Evolutionary conservation across 1,140 invertebrate genomes (phyloP).

Genomic region (Lepidotrigona ventralis): DNA sequence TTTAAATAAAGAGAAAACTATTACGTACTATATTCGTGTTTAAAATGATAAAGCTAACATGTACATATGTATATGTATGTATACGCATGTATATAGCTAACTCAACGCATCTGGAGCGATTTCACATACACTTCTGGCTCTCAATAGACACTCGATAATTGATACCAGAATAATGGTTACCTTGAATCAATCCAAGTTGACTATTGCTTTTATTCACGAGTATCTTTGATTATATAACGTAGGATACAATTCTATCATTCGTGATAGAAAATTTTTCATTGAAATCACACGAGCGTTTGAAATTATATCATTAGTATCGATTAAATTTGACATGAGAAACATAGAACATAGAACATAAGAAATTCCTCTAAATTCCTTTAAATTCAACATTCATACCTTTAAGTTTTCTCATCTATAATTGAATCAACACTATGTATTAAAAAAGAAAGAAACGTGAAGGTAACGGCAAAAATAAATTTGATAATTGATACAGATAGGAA

Average conservation of each 20-base stretch:
- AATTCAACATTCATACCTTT: background rate
- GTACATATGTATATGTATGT: too few relatives aligned
- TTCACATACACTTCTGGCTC: background rate
- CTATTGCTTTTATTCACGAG: conserved; percentile 37
- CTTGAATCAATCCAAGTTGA: conserved; percentile 17
- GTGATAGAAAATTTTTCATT: background rate
- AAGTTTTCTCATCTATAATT: background rate
- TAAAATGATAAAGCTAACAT: too few relatives aligned
- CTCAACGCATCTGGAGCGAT: background rate
- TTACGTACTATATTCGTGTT: too few relatives aligned
- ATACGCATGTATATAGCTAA: too few relatives aligned
- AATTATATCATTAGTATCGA: too few relatives aligned
- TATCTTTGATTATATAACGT: conserved; percentile 35
- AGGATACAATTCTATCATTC: conserved; percentile 1
- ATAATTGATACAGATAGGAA: background rate
- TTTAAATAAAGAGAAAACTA: too few relatives aligned
- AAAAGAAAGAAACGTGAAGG: background rate
- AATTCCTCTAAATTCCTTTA: background rate
- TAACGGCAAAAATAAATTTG: background rate
- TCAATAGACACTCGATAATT: conserved; percentile 37
- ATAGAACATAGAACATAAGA: background rate
- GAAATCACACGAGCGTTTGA: background rate
- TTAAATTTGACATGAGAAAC: background rate
- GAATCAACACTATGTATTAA: background rate
- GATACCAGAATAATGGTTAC: conserved; percentile 21